phyloP scores from a whole-genome alignment of 2,113 vertebrate species.

The Tyto alba region DNA sequence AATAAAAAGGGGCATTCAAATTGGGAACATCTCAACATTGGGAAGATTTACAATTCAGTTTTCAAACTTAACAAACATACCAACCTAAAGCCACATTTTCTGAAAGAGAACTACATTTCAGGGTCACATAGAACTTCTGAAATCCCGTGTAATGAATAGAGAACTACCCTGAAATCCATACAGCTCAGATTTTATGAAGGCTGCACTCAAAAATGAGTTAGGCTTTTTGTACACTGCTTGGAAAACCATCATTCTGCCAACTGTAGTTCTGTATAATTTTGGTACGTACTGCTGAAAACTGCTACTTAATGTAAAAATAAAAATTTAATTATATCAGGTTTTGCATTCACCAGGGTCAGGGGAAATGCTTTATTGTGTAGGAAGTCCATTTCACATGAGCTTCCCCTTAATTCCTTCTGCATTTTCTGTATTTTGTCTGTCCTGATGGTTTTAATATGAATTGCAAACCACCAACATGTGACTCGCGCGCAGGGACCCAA shows the following conservation, averaged over 20 bases:
- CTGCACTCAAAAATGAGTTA: background rate
- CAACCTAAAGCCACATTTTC: background rate
- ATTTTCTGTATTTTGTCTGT: background rate
- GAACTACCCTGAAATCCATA: background rate
- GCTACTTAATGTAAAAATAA: background rate
- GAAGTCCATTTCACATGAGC: background rate
- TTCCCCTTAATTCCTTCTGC: background rate
- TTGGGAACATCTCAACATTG: background rate
- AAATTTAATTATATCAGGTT: background rate
- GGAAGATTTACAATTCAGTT: background rate
- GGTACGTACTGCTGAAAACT: background rate
- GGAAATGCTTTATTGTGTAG: background rate
- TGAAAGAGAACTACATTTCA: background rate
- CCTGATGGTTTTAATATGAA: background rate
- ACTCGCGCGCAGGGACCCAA: accelerated
- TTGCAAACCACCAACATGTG: background rate
- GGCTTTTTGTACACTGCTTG: background rate
- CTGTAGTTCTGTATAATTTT: background rate
- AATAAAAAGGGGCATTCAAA: background rate
- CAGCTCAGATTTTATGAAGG: background rate
- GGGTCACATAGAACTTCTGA: background rate
- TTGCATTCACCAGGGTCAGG: background rate
- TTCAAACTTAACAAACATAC: background rate
- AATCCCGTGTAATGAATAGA: background rate
- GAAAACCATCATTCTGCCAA: background rate